Conservation (phyloP, 1,140 invertebrate species). For the Myzus persicae region DNA sequence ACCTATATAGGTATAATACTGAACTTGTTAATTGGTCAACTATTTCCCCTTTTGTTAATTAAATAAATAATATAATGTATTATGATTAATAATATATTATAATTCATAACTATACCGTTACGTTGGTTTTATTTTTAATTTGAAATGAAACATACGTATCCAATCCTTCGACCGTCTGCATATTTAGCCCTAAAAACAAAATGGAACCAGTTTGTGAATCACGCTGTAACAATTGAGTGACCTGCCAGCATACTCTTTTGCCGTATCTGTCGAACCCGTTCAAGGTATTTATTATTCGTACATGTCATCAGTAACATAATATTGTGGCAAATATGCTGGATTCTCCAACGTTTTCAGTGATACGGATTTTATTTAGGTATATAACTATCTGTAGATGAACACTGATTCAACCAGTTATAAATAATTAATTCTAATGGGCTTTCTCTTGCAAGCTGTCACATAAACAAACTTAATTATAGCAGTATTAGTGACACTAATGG, state of each 20-base stretch:
- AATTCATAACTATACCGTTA: background rate
- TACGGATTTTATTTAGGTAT: background rate
- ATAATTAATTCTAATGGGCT: background rate
- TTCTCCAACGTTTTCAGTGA: background rate
- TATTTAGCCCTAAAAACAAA: background rate
- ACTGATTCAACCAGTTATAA: background rate
- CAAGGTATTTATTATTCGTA: background rate
- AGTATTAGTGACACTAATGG: background rate
- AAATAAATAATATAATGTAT: background rate
- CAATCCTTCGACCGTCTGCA: background rate
- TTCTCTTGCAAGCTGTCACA: constrained; percentile 8
- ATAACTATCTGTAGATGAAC: background rate
- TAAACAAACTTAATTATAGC: constrained; percentile 24
- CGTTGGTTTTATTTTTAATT: background rate
- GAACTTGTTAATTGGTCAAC: background rate
- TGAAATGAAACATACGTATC: background rate
- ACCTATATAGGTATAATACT: background rate
- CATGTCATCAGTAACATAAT: background rate
- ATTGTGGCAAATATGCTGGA: background rate
- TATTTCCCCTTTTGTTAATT: background rate
- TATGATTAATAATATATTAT: background rate
- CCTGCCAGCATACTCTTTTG: background rate
- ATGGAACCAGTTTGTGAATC: constrained; percentile 24
- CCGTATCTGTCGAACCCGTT: background rate
- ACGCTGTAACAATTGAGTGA: constrained; percentile 1